Percentiles rank a stretch among this genome's conserved stretches.
Conservation (phyloP, 2,113 vertebrate genomes). For the Edolisoma coerulescens region DNA sequence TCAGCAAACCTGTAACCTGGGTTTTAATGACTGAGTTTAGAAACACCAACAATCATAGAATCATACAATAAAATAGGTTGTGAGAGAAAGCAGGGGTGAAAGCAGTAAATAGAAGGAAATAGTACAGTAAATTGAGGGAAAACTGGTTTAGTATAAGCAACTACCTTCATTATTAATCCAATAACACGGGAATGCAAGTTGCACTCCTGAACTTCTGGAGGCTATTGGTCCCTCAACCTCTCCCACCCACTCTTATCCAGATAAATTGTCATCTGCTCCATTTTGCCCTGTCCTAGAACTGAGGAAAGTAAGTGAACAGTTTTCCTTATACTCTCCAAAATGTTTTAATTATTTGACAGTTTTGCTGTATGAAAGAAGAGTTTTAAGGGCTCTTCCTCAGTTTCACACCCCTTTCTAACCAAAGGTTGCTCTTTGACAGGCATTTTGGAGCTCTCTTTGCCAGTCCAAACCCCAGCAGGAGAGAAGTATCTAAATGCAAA, state of each 20-base stretch:
- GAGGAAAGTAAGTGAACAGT: neutral
- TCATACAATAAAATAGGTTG: neutral
- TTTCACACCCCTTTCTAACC: neutral
- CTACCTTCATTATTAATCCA: neutral
- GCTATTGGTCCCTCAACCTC: neutral
- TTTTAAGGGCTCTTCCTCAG: neutral
- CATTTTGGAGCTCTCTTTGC: slow-evolving; percentile 76
- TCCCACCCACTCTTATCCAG: neutral
- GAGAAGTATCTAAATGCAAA: slow-evolving; percentile 82
- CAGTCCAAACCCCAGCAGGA: slow-evolving; percentile 69
- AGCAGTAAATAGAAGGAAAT: neutral
- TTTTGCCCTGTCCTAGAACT: neutral
- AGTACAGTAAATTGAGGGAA: neutral
- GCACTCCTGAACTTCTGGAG: neutral
- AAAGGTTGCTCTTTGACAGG: slow-evolving; percentile 53
- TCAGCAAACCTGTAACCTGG: neutral
- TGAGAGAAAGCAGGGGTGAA: neutral
- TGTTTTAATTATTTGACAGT: neutral
- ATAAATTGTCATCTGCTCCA: neutral
- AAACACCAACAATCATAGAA: neutral
- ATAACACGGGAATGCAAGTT: neutral
- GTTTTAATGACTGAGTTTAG: neutral
- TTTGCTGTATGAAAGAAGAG: neutral
- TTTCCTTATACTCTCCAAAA: neutral
- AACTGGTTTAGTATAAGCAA: neutral